Conservation (phyloP, 2,113 vertebrate species). For the Fukomys damarensis region DNA sequence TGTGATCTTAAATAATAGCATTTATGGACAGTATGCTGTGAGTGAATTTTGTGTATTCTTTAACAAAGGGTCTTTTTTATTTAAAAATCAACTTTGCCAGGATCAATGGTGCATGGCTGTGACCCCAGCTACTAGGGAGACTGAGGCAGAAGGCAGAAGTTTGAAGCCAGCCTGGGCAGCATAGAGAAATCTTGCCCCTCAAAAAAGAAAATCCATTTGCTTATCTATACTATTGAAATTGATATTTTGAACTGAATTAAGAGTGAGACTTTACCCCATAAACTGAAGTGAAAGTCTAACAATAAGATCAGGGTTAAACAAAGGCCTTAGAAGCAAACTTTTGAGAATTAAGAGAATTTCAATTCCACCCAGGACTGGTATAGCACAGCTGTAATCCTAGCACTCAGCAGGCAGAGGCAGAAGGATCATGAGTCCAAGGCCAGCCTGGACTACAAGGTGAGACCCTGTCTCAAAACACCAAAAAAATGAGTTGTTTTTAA, state of each 20-base stretch:
- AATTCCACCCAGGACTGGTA: no score
- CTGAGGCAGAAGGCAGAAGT: not conserved
- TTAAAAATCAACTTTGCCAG: not conserved
- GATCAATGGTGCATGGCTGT: not conserved
- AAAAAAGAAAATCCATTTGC: not conserved
- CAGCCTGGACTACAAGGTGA: not conserved
- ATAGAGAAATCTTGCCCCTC: not conserved
- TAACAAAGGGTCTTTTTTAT: not conserved
- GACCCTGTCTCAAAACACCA: not conserved
- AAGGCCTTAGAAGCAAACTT: not conserved
- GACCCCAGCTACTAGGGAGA: not conserved
- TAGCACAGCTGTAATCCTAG: not conserved
- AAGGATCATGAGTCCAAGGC: not conserved
- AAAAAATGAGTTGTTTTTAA: not conserved
- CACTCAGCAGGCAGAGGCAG: not conserved
- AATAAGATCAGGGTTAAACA: not conserved
- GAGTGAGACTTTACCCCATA: not conserved
- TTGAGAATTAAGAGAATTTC: conserved; percentile 13
- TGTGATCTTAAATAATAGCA: not conserved
- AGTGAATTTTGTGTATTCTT: not conserved
- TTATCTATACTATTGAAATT: not conserved
- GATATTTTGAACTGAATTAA: not conserved
- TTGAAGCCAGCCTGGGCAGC: not conserved
- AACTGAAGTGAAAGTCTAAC: not conserved
- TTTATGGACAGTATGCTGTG: not conserved